Evolutionary conservation across 2,113 vertebrate species (phyloP).

Genomic region (Empidonax traillii): DNA sequence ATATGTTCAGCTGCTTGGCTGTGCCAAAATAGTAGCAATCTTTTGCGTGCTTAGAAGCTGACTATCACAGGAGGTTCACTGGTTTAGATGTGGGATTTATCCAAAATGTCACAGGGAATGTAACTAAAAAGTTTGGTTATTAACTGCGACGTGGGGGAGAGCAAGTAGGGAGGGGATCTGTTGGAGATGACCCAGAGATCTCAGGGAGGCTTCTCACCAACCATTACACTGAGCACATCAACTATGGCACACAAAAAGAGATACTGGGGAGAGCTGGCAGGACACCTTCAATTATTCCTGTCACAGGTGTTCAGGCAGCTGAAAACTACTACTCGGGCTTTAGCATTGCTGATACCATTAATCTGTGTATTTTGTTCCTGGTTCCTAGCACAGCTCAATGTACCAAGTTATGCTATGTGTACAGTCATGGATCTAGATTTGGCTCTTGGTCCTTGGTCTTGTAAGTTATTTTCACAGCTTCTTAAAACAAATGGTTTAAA

Average conservation of each 20-base stretch:
- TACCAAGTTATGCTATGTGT: background rate
- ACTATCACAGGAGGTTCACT: background rate
- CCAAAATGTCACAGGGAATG: background rate
- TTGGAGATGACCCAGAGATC: background rate
- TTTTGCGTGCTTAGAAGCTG: background rate
- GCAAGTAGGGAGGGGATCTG: rapidly evolving
- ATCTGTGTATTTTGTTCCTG: background rate
- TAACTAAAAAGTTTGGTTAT: background rate
- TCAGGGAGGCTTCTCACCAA: background rate
- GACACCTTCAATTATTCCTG: background rate
- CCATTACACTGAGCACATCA: background rate
- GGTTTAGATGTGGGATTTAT: background rate
- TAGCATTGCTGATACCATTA: background rate
- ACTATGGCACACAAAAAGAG: background rate
- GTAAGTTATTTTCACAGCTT: background rate
- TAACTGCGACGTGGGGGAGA: rapidly evolving
- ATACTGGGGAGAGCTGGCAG: background rate
- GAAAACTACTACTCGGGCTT: background rate
- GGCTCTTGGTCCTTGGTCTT: background rate
- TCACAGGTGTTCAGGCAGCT: background rate
- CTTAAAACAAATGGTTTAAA: background rate
- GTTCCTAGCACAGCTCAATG: background rate
- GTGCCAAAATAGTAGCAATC: background rate
- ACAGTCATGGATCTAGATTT: background rate
- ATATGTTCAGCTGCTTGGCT: background rate